A percentile compares a stretch with the other conserved stretches of the same genome.
Conservation (phyloP, 1,140 invertebrate species). For the Drosophila sp. region DNA sequence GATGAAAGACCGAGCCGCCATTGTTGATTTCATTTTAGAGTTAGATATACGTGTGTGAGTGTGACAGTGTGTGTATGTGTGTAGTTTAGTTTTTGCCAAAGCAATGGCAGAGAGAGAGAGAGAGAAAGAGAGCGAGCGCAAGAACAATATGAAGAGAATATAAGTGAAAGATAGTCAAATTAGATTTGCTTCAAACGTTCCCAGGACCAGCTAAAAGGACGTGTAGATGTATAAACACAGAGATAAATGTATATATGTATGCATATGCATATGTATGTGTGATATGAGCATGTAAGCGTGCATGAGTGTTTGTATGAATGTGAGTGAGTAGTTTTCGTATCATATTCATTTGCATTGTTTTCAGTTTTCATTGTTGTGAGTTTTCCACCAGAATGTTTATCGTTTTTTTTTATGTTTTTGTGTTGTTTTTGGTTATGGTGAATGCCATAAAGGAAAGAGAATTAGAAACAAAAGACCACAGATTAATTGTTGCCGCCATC, state of each 20-base stretch:
- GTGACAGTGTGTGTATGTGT: slow-evolving; percentile 32
- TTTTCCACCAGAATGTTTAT: slow-evolving; percentile 40
- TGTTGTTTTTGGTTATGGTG: slow-evolving; percentile 17
- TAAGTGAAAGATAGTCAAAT: slow-evolving; percentile 75
- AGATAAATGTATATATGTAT: slow-evolving; percentile 7
- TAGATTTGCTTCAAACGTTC: slow-evolving; percentile 82
- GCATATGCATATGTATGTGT: not conserved
- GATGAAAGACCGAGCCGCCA: slow-evolving; percentile 33
- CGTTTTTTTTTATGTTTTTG: slow-evolving; percentile 15
- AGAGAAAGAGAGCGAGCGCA: slow-evolving; percentile 32
- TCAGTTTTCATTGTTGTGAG: slow-evolving; percentile 58
- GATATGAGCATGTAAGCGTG: slow-evolving; percentile 1
- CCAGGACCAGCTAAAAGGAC: slow-evolving; percentile 80
- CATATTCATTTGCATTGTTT: slow-evolving; percentile 67
- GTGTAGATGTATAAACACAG: slow-evolving; percentile 38
- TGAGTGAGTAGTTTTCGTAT: slow-evolving; percentile 29
- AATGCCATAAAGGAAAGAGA: slow-evolving; percentile 43
- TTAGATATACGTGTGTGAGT: slow-evolving; percentile 28
- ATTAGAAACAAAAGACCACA: slow-evolving; percentile 52
- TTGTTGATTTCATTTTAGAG: slow-evolving; percentile 10
- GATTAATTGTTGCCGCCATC: slow-evolving; percentile 57
- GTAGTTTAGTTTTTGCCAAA: slow-evolving; percentile 40
- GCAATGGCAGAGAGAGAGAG: slow-evolving; percentile 34
- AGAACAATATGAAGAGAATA: slow-evolving; percentile 48
- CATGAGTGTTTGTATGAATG: slow-evolving; percentile 14